phyloP scores from a whole-genome alignment of 2,113 vertebrate genomes.

The Agapornis roseicollis region DNA sequence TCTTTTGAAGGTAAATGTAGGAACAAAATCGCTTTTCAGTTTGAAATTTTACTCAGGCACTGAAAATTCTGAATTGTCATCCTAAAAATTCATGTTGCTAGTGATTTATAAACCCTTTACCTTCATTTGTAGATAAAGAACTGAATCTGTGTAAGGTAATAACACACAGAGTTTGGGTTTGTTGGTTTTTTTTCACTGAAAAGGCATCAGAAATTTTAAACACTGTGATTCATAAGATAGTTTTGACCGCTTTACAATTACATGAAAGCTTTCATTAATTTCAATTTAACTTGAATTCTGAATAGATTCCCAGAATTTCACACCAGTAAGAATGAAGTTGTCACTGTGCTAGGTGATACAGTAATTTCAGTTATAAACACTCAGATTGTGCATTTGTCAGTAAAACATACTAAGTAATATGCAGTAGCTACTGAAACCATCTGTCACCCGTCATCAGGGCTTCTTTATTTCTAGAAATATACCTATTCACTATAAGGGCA shows the following conservation, averaged over 20 bases:
- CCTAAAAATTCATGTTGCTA: neutral
- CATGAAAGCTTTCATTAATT: neutral
- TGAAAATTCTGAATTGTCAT: slow-evolving; percentile 48
- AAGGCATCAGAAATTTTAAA: neutral
- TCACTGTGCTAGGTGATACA: neutral
- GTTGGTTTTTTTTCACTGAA: neutral
- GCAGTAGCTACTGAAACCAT: neutral
- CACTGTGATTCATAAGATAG: neutral
- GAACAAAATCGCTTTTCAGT: slow-evolving; percentile 39
- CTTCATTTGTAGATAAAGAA: neutral
- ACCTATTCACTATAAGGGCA: neutral
- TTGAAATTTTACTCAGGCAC: slow-evolving; percentile 27
- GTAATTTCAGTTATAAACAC: neutral
- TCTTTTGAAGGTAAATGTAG: slow-evolving; percentile 25
- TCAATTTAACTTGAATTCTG: neutral
- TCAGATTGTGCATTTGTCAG: neutral
- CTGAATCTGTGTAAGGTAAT: neutral
- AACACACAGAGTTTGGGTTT: neutral
- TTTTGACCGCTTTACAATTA: neutral
- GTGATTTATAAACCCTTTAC: neutral
- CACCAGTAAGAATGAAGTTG: neutral
- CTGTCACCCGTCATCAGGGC: neutral
- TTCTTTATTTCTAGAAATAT: neutral
- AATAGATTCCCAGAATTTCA: neutral
- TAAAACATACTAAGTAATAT: neutral